These are phyloP conservation scores for Cryptus armator DNA, from an alignment of 2,888 invertebrate species.

Conservation along the genomic window DNA sequence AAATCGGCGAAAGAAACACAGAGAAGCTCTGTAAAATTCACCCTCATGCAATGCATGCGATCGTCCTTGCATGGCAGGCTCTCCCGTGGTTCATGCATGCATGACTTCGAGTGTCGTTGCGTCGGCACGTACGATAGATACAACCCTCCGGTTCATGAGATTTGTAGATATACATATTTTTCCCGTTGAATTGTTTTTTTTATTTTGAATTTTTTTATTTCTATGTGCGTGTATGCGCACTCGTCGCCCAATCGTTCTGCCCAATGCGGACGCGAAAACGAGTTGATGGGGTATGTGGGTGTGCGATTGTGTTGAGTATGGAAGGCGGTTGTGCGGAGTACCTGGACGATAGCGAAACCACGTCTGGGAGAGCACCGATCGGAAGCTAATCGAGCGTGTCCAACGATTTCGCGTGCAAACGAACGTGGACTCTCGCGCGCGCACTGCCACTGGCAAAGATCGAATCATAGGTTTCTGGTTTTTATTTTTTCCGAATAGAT, in stretches of 20 bases:
- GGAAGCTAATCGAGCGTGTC: conserved; percentile 32
- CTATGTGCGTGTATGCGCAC: neutral
- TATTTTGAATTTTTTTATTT: neutral
- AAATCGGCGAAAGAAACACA: conserved; percentile 26
- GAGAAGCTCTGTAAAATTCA: neutral
- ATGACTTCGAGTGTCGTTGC: conserved; percentile 9
- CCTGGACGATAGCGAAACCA: conserved; percentile 4
- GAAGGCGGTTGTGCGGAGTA: neutral
- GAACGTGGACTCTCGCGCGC: neutral
- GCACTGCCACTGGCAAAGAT: too few species aligned
- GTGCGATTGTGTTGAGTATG: neutral
- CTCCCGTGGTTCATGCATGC: neutral
- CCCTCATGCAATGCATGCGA: neutral
- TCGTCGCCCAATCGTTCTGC: neutral
- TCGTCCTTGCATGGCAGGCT: neutral
- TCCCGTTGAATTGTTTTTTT: neutral
- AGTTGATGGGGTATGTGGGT: neutral
- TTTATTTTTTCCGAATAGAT: neutral
- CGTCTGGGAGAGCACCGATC: conserved; percentile 8
- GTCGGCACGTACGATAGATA: conserved; percentile 6
- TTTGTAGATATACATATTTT: neutral
- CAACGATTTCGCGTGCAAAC: conserved; percentile 28
- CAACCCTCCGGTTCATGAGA: neutral
- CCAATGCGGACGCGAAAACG: neutral
- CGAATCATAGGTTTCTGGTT: neutral